Evolutionary conservation across 2,888 invertebrate genomes (phyloP).

Genomic region (Drosophila nigricruria): DNA sequence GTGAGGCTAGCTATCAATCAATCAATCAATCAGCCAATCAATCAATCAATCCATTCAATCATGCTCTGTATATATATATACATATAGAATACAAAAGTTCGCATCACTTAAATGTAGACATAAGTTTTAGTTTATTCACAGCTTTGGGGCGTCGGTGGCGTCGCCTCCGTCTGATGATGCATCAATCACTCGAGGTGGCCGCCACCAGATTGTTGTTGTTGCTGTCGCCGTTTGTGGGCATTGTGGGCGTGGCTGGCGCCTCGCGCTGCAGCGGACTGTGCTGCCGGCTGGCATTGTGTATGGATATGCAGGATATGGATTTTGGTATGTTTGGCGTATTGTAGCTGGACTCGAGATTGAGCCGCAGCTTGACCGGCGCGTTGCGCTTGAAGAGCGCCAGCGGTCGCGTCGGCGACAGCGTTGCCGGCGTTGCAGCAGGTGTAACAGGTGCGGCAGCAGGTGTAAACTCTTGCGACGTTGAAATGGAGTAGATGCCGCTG

Average conservation of each 20-base stretch:
- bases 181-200: slow-evolving; percentile 62
- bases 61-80: slow-evolving; percentile 8
- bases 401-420: slow-evolving; percentile 69
- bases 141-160: slow-evolving; percentile 52
- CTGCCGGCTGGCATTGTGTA: slow-evolving; percentile 63
- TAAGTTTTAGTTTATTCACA: slow-evolving; percentile 64
- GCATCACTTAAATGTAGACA: slow-evolving; percentile 48
- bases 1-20: slow-evolving; percentile 7
- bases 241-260: slow-evolving; percentile 64
- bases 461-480: slow-evolving; percentile 20
- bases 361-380: slow-evolving; percentile 81
- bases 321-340: slow-evolving; percentile 75
- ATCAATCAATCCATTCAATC: slow-evolving; percentile 25
- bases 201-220: slow-evolving; percentile 51
- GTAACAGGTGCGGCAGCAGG: slow-evolving; percentile 25
- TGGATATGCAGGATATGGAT: slow-evolving; percentile 82
- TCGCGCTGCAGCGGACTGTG: slow-evolving; percentile 57
- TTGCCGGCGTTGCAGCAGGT: slow-evolving; percentile 24
- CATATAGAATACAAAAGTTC: slow-evolving; percentile 50
- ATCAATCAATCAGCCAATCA: slow-evolving; percentile 1
- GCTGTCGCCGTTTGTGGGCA: slow-evolving; percentile 14
- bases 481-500: slow-evolving; percentile 59
- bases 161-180: slow-evolving; percentile 27
- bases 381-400: slow-evolving; percentile 78
- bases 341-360: slow-evolving; percentile 78